Base-by-base conservation (phyloP, 2,888 invertebrate genomes). In the Blastobasis lacticolella region DNA sequence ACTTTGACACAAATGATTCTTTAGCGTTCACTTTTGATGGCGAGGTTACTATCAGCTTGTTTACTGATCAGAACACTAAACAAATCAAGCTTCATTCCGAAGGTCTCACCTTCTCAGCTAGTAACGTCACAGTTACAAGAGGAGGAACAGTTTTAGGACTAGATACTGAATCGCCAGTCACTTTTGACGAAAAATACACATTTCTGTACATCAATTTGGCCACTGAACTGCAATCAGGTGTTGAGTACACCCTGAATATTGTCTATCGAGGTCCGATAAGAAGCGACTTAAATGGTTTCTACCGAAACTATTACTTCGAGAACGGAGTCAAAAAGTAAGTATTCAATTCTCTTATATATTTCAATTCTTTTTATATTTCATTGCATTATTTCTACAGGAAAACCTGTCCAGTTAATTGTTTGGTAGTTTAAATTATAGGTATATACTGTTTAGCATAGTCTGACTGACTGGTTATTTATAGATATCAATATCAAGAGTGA, bases 251-350 rank as follows among this genome's bases (percentile, higher is more conserved):
- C 1, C 64, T 93, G 46, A 73, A 67, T 10, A 90, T 93, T 57
- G 58, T 64, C 0, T 93, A 90, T 59, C 75, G 60, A 0, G 92
- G 92, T 3, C 72, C 77, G 0, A 85, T 93, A 38, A 89, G 90
- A 60, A 73, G 81, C 1, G 89, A 89, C 54, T 75, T 91, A 57
- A 82, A 71, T 51, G 93, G 93, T 49, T 92, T 93, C 61, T 92
- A 92, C 63, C 88, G 88, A 51, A 92, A 91, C 61, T 89, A 87
- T 44, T 92, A 92, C 61, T 63, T 75, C 5, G 77, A 89, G 48
- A 68, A 79, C 38, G 84, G 84, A 1, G 73, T 82, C 43, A 88
- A 73, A 53, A 90, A 89, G 91, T 90, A 78, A 84, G 86, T 83
- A 57, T 10, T 37, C 23, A 23, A 23, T 23, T 23, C 23, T 23